Evolutionary conservation across 1,140 invertebrate genomes (phyloP), one percentile per base, ranked within the genome.

Genomic region (Proctacanthus coquilletti): DNA sequence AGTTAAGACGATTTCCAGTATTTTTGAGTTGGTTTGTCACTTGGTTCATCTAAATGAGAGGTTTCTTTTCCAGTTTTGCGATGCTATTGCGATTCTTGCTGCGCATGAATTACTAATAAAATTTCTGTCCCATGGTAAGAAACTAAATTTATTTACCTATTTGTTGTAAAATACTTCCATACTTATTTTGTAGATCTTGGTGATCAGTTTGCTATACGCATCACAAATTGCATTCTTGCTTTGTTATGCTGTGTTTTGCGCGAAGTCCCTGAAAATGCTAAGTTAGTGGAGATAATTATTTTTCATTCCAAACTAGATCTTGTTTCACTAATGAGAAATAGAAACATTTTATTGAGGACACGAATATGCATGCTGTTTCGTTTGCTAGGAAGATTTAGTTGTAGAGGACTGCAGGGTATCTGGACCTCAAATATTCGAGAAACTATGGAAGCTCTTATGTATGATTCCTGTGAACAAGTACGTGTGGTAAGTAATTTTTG

Each of bases 51-150:
- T 69, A 10, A 69, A 76, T 20, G 68, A 75, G 18, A 68, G 73
- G 37, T 85, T 81, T 52, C 66, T 84, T 1, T 66, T 68, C 1
- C 83, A 87, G 47, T 77, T 85, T 49, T 85, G 80, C 49, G 76
- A 84, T 41, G 72, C 80, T 2, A 62, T 84, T 18, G 69, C 70
- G n/a, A 69, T 80, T 21, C 62, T 81, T 17, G 69, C 72, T 36
- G 72, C 69, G 3, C 63, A 65, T 40, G 48, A 61, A 6, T 54
- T 73, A 4, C 64, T 75, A 38, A 66, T 66, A 3, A 52, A 55
- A 17, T 65, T 75, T 23, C 52, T 77, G 4, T 56, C 52, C 4
- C 56, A 66, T 15, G 63, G 70, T 72, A 52, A 56, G 66, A 11
- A 27, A 13, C 2, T 10, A 20, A 21, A 8, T 17, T 19, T 21